Evolutionary conservation across 2,113 vertebrate genomes (phyloP).

Genomic region (Taxidea taxus): DNA sequence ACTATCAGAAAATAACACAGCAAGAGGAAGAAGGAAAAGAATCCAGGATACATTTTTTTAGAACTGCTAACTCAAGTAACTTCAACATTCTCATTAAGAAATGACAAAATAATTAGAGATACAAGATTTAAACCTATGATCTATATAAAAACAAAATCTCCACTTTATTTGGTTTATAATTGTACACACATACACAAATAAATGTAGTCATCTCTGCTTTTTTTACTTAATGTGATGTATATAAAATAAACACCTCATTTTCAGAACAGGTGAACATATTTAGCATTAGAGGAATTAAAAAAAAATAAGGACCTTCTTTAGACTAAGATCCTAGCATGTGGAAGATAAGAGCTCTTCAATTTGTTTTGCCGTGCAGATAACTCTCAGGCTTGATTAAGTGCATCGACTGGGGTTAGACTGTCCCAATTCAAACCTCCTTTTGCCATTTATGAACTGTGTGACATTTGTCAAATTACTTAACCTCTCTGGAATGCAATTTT

Average conservation of each 20-base stretch:
- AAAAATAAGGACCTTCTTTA: not conserved
- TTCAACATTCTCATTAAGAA: not conserved
- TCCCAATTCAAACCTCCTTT: not conserved
- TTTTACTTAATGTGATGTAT: not conserved
- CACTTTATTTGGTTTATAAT: not conserved
- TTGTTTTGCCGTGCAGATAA: not conserved
- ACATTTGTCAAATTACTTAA: not conserved
- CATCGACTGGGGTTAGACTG: not conserved
- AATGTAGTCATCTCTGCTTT: not conserved
- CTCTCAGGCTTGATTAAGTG: not conserved
- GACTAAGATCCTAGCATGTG: not conserved
- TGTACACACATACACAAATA: not conserved
- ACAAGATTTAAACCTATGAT: not conserved
- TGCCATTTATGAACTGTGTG: not conserved
- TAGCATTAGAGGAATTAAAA: not conserved
- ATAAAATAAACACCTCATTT: not conserved
- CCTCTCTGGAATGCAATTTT: not conserved
- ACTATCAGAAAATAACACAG: not conserved
- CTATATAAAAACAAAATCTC: not conserved
- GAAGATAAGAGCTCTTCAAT: not conserved
- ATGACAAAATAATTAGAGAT: not conserved
- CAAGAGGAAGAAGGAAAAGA: not conserved
- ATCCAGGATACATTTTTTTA: not conserved
- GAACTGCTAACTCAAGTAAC: not conserved
- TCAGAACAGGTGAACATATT: conserved; percentile 18